phyloP scores from a whole-genome alignment of 2,888 invertebrate genomes.

The Odontocolon sp. region DNA sequence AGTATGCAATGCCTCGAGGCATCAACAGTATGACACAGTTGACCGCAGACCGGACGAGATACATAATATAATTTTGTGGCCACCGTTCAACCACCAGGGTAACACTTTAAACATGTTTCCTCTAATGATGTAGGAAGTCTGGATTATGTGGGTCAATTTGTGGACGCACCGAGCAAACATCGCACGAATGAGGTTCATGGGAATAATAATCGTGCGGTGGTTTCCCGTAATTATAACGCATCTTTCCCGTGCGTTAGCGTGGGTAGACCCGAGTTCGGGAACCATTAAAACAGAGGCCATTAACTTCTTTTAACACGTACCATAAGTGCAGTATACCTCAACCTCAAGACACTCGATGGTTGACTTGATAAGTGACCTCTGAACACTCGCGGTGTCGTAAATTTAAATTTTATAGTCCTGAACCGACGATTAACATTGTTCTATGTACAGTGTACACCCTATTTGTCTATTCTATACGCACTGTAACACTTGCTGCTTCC shows the following conservation, averaged over 20 bases:
- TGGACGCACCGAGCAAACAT: constrained; percentile 12
- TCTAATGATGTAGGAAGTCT: constrained; percentile 63
- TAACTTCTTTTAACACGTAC: constrained; percentile 34
- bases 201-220: constrained; percentile 2
- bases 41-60: constrained; percentile 24
- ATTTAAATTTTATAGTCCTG: constrained; percentile 17
- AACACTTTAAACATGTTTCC: constrained; percentile 7
- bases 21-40: neutral
- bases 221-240: constrained; percentile 18
- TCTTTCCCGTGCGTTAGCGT: neutral
- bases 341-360: neutral
- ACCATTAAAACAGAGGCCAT: constrained; percentile 23
- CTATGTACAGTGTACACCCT: neutral
- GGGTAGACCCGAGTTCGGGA: neutral
- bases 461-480: constrained; percentile 18
- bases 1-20: neutral
- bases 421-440: constrained; percentile 15
- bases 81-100: constrained; percentile 1
- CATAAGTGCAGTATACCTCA: constrained; percentile 10
- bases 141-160: constrained; percentile 66
- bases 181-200: constrained; percentile 1
- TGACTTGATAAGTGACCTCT: constrained; percentile 37
- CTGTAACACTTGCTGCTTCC: constrained; percentile 1
- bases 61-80: constrained; percentile 29
- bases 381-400: constrained; percentile 33